These are phyloP conservation scores for Chaetodon trifasciatus DNA, from an alignment of 2,797 vertebrate species.

Conservation along the genomic window DNA sequence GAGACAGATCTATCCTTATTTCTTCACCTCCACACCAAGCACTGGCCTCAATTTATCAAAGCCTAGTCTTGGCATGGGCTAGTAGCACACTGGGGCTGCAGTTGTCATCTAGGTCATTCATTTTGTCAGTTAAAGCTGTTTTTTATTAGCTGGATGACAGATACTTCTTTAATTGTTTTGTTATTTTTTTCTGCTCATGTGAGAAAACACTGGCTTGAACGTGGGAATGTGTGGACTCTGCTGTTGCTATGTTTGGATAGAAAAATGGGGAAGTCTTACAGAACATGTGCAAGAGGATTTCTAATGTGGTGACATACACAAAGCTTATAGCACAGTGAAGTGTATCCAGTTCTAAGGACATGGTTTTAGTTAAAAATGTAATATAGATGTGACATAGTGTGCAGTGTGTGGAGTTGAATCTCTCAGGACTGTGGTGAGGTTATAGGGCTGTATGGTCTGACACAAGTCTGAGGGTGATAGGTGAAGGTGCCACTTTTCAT, in stretches of 20 bases:
- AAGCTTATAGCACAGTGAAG: slow-evolving; percentile 45
- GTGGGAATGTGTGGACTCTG: slow-evolving; percentile 67
- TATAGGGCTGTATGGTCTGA: not conserved
- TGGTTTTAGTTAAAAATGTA: slow-evolving; percentile 31
- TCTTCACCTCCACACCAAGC: slow-evolving; percentile 62
- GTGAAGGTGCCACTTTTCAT: slow-evolving; percentile 12
- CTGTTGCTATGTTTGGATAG: slow-evolving; percentile 57
- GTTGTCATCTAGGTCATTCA: slow-evolving; percentile 81
- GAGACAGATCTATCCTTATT: slow-evolving; percentile 57
- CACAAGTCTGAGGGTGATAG: slow-evolving; percentile 9
- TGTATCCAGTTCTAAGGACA: slow-evolving; percentile 36
- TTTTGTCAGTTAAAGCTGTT: slow-evolving; percentile 79
- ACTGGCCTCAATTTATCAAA: slow-evolving; percentile 79
- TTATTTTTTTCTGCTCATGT: slow-evolving; percentile 61
- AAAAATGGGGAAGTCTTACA: slow-evolving; percentile 28
- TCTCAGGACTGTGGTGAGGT: slow-evolving; percentile 14
- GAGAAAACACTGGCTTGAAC: slow-evolving; percentile 62
- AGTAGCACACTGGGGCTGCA: slow-evolving; percentile 74
- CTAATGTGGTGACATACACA: slow-evolving; percentile 35
- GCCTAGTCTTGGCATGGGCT: slow-evolving; percentile 52
- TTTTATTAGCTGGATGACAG: slow-evolving; percentile 81
- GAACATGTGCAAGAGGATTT: slow-evolving; percentile 37
- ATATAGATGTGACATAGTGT: slow-evolving; percentile 46
- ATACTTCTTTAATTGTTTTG: slow-evolving; percentile 79
- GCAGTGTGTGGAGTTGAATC: slow-evolving; percentile 23